A percentile compares a stretch with the other conserved stretches of the same genome.
Conservation (phyloP, 2,888 invertebrate genomes). For the Athetis lepigone region DNA sequence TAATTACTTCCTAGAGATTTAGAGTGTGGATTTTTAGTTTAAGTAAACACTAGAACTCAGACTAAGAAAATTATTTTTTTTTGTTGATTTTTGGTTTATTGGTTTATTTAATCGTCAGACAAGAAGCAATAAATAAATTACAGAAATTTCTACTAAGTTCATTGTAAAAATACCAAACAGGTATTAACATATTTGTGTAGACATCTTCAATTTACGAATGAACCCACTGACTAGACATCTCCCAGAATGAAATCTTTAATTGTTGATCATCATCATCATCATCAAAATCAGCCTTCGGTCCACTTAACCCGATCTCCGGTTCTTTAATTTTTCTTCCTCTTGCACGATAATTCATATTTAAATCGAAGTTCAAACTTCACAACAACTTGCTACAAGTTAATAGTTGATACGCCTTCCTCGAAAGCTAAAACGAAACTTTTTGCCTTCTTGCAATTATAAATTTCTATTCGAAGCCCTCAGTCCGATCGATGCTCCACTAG, state of each 20-base stretch:
- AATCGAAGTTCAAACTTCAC: background rate
- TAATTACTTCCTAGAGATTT: constrained; percentile 5
- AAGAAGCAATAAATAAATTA: background rate
- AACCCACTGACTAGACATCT: too few relatives aligned
- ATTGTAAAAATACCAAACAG: background rate
- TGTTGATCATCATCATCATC: too few relatives aligned
- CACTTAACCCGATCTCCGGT: too few relatives aligned
- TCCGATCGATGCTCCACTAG: constrained; percentile 4
- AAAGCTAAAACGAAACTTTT: constrained; percentile 3
- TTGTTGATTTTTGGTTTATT: too few relatives aligned
- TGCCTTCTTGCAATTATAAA: constrained; percentile 9
- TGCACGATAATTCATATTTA: background rate
- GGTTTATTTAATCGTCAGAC: background rate
- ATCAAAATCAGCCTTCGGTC: too few relatives aligned
- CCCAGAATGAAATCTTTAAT: too few relatives aligned
- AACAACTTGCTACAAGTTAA: background rate
- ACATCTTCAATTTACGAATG: background rate
- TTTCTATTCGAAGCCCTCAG: constrained; percentile 22
- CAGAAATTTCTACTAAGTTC: background rate
- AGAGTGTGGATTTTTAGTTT: background rate
- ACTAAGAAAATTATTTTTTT: too few relatives aligned
- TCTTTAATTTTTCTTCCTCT: background rate
- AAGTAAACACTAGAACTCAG: too few relatives aligned
- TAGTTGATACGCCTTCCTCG: background rate
- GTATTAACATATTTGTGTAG: background rate